A percentile compares a stretch with the other conserved stretches of the same genome.
phyloP scores from a whole-genome alignment of 37 sponge, comb jelly and placozoan species.

The Crambe crambe region DNA sequence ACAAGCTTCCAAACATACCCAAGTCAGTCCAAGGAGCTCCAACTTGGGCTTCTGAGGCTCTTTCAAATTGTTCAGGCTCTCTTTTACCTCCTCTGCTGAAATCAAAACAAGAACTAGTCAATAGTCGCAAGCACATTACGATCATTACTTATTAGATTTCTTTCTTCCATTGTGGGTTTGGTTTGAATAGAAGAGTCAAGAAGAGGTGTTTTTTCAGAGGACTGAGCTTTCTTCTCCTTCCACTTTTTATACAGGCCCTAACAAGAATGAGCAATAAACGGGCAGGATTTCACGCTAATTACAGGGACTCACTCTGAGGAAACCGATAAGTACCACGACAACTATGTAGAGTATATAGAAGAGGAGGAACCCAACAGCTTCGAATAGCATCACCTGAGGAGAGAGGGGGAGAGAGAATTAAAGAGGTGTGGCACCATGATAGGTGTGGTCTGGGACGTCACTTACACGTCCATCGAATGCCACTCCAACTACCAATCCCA shows the following conservation, averaged over 20 bases:
- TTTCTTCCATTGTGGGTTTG: not conserved
- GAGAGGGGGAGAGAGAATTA: not conserved
- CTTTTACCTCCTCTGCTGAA: not conserved
- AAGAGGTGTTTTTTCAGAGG: not conserved
- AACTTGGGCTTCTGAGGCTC: constrained; percentile 18
- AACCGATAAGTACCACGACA: constrained; percentile 56
- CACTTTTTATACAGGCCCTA: not conserved
- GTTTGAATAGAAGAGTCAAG: not conserved
- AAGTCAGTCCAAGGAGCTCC: constrained; percentile 20
- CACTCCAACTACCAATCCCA: constrained; percentile 62
- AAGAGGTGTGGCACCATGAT: too few relatives aligned
- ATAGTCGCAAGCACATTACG: too few relatives aligned
- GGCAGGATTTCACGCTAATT: too few relatives aligned
- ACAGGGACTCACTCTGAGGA: constrained; percentile 44
- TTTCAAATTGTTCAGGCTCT: not conserved
- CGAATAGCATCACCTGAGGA: constrained; percentile 64
- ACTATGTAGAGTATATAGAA: constrained; percentile 78
- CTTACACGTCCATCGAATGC: constrained; percentile 73
- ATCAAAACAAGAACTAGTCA: not conserved
- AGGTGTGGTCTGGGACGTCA: too few relatives aligned
- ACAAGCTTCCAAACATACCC: too few relatives aligned
- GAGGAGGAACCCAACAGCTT: constrained; percentile 71
- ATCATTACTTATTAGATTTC: not conserved
- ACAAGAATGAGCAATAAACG: too few relatives aligned
- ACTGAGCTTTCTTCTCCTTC: not conserved